Evolutionary conservation across 2,113 vertebrate species (phyloP), one percentile per base, ranked within the genome.

Genomic region (Pseudolaguvia tuberculata): DNA sequence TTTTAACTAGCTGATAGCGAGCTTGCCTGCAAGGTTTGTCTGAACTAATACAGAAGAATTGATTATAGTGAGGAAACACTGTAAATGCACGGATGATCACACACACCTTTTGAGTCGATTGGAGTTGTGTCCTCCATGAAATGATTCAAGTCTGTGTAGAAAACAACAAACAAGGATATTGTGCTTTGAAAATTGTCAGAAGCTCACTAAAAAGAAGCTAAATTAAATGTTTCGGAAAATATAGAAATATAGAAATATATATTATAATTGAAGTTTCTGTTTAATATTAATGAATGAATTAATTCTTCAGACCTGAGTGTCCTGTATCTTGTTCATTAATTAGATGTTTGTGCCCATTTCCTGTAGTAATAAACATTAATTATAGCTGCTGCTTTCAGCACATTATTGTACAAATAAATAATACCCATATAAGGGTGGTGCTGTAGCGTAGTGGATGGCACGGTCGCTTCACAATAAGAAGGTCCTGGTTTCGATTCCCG

Each of bases 261-360:
- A 6, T 3, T 50, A 10, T 17, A 13, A 13, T 14, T 17, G 6
- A 13, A 58, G 25, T 15, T 29, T 4, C 14, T 52, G 27, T 27
- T 4, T 13, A n/a, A 45, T 21, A 11, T 57, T 14, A 56, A 21
- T 15, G 29, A n/a, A 0, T 27, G 27, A 4, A 35, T 21, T 39
- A 4, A 25, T 21, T 4, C 14, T 72, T 39, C 77, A 74, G 47
- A 89, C 89, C 89, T 84, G 85, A 73, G 4, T 85, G 81, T 71
- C 81, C 80, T 35, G 75, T 69, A 35, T 79, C 11, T 62, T 81
- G 57, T 47, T 84, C 87, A 74, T 83, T 87, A 13, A 79, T 85
- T 23, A 90, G 66, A n/a, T 88, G 85, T 72, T 91, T 91, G 50
- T 89, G 87, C 61, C 87, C 88, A 6, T 90, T 90, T 25, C 87